Evolutionary conservation across 2,888 invertebrate genomes (phyloP), one percentile per base, ranked within the genome.

Genomic region (Diaperis boleti): DNA sequence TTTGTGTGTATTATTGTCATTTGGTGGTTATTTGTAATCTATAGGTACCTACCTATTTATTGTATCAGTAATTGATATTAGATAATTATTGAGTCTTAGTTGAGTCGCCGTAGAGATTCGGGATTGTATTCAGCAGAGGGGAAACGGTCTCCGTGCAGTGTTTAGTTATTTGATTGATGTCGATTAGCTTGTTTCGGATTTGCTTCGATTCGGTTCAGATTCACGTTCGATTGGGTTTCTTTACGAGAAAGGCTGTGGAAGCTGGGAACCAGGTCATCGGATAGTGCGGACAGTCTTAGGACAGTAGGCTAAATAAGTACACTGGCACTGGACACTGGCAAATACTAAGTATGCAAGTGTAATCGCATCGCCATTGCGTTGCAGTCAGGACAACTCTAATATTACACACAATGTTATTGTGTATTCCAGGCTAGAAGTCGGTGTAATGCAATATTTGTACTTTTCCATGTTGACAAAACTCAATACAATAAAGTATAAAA

Each of bases 401-500:
- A 64, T 64, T 74, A 74, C 74, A 78, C 78, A 78, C 77, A 79
- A 79, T 79, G 76, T 77, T 77, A 79, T 81, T 80, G 79, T 79
- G 78, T 79, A 79, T 78, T 80, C 79, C 81, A 80, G 80, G 80
- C 81, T 81, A 81, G 79, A 79, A 79, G 81, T 81, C 80, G 79
- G 81, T 85, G 84, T 84, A 84, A 83, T 84, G 84, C 84, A 85
- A 85, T 85, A 84, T 85, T 85, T 85, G 85, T 85, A 85, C 85
- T 85, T 85, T 85, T 85, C 84, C 85, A 85, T 85, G 85, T 85
- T 84, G 83, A 85, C 81, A 83, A 79, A 81, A 83, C 83, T 84
- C 83, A 81, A 84, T 83, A 83, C 81, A 84, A 84, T 83, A 84
- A 84, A 84, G 80, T 82, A 83, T 83, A 81, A 81, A 82, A 82